Percentiles rank a stretch among this genome's conserved stretches.
Evolutionary conservation across 1,140 invertebrate genomes (phyloP).

Genomic region (Magallana gigas): DNA sequence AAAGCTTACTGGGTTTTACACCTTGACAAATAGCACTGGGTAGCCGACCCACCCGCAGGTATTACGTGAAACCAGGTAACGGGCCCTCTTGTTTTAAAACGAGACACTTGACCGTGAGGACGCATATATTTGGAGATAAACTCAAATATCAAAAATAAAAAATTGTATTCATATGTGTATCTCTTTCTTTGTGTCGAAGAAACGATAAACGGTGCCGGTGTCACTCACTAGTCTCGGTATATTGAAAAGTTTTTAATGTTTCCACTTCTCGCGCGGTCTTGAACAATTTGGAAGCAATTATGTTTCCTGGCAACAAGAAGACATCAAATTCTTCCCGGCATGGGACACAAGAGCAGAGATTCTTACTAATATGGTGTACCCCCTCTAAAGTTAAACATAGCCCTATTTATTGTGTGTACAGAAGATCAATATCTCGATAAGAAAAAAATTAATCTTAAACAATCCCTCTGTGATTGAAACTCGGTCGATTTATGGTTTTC

Average conservation of each 20-base stretch:
- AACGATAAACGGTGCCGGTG: not conserved
- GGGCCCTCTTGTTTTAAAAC: not conserved
- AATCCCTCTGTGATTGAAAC: not conserved
- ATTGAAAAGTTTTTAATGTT: not conserved
- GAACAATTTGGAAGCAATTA: constrained; percentile 12
- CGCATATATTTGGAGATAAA: not conserved
- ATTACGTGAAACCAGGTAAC: not conserved
- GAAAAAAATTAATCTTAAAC: constrained; percentile 25
- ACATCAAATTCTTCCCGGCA: not conserved
- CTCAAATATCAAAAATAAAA: not conserved
- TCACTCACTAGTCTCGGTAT: not conserved
- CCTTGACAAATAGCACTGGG: not conserved
- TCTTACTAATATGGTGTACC: not conserved
- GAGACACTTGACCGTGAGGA: not conserved
- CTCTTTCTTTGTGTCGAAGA: not conserved
- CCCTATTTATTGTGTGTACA: not conserved
- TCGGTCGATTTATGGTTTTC: not conserved
- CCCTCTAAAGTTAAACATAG: constrained; percentile 20
- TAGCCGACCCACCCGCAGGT: not conserved
- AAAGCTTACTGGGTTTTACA: constrained; percentile 17
- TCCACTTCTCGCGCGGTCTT: not conserved
- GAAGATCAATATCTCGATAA: constrained; percentile 28
- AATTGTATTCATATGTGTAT: not conserved
- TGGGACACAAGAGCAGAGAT: not conserved
- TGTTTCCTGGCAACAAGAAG: constrained; percentile 13